A percentile compares a stretch with the other conserved stretches of the same genome.
Conservation (phyloP, 2,888 invertebrate genomes). For the Brachyopa scutellaris region DNA sequence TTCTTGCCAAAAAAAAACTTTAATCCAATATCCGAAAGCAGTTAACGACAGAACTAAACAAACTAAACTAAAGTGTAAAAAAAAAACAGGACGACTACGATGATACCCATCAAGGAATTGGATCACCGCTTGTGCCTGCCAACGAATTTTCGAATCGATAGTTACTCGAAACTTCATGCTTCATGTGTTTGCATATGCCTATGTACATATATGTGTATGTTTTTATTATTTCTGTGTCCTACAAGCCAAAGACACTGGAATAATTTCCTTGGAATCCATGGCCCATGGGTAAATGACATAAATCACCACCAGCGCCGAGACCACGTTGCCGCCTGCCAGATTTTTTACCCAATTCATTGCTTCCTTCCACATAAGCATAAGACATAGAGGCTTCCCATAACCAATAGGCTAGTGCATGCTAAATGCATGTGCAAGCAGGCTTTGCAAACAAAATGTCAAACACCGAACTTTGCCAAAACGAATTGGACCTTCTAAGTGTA, state of each 20-base stretch:
- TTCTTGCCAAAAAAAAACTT: no score
- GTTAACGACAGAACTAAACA: constrained; percentile 45
- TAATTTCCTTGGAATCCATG: constrained; percentile 63
- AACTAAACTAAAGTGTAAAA: constrained; percentile 7
- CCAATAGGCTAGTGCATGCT: constrained; percentile 33
- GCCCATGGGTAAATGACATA: constrained; percentile 64
- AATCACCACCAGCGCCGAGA: constrained; percentile 43
- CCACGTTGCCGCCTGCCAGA: constrained; percentile 26
- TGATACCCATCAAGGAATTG: constrained; percentile 61
- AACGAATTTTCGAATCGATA: constrained; percentile 64
- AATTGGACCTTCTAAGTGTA: constrained; percentile 31
- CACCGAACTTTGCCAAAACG: constrained; percentile 59
- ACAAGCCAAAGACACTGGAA: constrained; percentile 62
- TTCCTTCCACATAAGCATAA: constrained; percentile 59
- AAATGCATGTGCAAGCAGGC: constrained; percentile 68
- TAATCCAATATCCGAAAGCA: constrained; percentile 51
- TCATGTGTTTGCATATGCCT: no score
- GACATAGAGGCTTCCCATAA: not conserved
- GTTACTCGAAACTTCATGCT: constrained; percentile 19
- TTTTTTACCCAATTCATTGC: constrained; percentile 63
- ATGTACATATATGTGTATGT: constrained; percentile 6
- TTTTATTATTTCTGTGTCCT: constrained; percentile 8
- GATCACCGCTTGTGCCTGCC: constrained; percentile 64
- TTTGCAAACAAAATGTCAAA: constrained; percentile 68
- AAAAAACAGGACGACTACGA: constrained; percentile 8